Percentiles rank a stretch among this genome's conserved stretches.
Evolutionary conservation across 2,888 invertebrate species (phyloP).

Genomic region (Macaria liturata): DNA sequence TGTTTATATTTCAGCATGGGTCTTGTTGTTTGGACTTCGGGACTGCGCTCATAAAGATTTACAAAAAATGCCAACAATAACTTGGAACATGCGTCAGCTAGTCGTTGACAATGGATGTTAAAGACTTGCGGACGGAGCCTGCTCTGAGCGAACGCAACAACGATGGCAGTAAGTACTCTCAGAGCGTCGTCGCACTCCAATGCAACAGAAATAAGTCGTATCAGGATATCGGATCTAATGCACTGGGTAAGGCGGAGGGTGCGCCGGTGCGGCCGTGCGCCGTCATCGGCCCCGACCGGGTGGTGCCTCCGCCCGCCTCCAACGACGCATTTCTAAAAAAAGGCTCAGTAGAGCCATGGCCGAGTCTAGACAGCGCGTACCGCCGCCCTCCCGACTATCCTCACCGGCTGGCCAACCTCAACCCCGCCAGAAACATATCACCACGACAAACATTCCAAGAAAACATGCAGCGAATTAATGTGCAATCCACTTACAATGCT

Average conservation of each 20-base stretch:
- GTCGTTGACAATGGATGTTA: conserved; percentile 73
- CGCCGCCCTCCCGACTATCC: conserved; percentile 68
- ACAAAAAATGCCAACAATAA: conserved; percentile 60
- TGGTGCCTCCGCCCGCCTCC: conserved; percentile 57
- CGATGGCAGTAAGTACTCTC: conserved; percentile 71
- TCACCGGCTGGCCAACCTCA: conserved; percentile 60
- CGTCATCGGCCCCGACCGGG: conserved; percentile 77
- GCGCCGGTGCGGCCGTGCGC: conserved; percentile 73
- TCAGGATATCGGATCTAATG: conserved; percentile 66
- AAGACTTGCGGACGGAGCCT: conserved; percentile 67
- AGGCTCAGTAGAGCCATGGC: conserved; percentile 62
- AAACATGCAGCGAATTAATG: conserved; percentile 78
- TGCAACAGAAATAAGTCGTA: conserved; percentile 65
- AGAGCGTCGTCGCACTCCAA: conserved; percentile 53
- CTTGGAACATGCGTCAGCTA: conserved; percentile 51
- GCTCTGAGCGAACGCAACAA: conserved; percentile 63
- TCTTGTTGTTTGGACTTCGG: conserved; percentile 44
- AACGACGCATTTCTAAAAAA: conserved; percentile 64
- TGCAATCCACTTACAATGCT: conserved; percentile 67
- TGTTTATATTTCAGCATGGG: conserved; percentile 79
- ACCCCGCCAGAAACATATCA: conserved; percentile 75
- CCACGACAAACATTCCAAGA: conserved; percentile 82
- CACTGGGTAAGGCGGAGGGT: conserved; percentile 70
- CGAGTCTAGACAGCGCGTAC: conserved; percentile 54
- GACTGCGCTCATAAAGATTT: conserved; percentile 33